Percentiles rank a stretch among this genome's conserved stretches.
Evolutionary conservation across 2,113 vertebrate genomes (phyloP).

Genomic region (Ctenodactylus gundi): DNA sequence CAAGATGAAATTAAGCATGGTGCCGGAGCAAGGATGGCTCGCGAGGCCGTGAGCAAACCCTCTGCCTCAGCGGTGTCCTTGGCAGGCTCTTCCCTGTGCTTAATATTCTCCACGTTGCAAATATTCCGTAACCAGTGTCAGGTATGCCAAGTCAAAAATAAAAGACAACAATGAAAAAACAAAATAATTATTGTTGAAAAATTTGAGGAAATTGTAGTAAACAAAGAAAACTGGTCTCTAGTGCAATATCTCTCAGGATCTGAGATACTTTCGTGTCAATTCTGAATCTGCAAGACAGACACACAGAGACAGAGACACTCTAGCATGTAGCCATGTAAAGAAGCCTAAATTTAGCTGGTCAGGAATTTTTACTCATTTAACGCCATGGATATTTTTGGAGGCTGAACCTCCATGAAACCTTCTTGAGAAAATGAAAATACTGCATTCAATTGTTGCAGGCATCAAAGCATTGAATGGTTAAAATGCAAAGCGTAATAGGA

Average conservation of each 20-base stretch:
- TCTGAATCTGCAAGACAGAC: not conserved
- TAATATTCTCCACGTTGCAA: not conserved
- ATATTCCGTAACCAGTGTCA: not conserved
- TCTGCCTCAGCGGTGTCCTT: not conserved
- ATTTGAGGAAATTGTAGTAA: not conserved
- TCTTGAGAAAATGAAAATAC: not conserved
- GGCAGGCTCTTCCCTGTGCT: not conserved
- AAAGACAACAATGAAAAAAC: not conserved
- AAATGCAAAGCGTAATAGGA: not conserved
- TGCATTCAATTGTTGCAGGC: too few species aligned
- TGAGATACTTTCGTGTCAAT: not conserved
- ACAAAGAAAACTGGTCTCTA: not conserved
- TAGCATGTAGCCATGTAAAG: not conserved
- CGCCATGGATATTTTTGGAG: not conserved
- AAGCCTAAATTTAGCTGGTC: not conserved
- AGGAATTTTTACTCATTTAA: not conserved
- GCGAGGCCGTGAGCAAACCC: rapidly evolving
- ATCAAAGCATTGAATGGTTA: not conserved
- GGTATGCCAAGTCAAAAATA: not conserved
- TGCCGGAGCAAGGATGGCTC: not conserved
- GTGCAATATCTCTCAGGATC: not conserved
- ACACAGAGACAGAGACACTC: too few species aligned
- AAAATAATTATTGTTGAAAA: not conserved
- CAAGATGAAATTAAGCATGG: not conserved
- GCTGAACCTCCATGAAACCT: not conserved